phyloP scores from a whole-genome alignment of 2,797 vertebrate genomes.

The Centropyge bicolor region DNA sequence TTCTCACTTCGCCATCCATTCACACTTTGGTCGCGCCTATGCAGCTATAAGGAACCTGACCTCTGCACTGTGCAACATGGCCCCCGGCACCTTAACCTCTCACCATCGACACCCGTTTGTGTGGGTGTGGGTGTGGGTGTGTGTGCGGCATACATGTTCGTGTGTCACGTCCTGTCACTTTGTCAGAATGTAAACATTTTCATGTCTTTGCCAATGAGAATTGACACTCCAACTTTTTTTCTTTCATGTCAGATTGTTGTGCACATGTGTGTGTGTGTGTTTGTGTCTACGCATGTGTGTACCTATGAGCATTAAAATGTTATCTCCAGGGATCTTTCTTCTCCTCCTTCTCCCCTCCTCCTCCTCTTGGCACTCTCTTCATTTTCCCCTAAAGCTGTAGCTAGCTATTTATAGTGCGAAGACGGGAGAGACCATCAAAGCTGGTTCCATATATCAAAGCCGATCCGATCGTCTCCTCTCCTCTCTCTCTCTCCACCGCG shows the following conservation, averaged over 20 bases:
- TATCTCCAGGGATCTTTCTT: constrained; percentile 59
- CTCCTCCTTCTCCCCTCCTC: constrained; percentile 51
- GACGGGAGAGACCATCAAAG: constrained; percentile 83
- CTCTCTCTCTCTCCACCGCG: constrained; percentile 55
- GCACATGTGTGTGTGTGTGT: constrained; percentile 10
- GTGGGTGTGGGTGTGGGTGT: neutral
- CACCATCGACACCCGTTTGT: neutral
- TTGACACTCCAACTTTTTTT: constrained; percentile 9
- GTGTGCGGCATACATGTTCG: neutral
- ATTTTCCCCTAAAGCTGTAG: constrained; percentile 71
- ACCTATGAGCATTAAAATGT: constrained; percentile 35
- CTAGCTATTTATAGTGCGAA: constrained; percentile 82
- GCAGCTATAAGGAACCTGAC: constrained; percentile 56
- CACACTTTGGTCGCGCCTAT: constrained; percentile 53
- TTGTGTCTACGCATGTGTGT: constrained; percentile 19
- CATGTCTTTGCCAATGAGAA: constrained; percentile 29
- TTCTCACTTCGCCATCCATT: constrained; percentile 67
- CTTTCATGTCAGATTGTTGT: constrained; percentile 51
- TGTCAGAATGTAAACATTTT: constrained; percentile 42
- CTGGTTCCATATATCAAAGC: constrained; percentile 84
- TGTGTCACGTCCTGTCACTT: constrained; percentile 9
- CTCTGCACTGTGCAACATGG: constrained; percentile 32
- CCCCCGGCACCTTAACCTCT: constrained; percentile 30
- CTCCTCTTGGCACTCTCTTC: constrained; percentile 66
- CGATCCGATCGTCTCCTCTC: constrained; percentile 71